Evolutionary conservation across 2,113 vertebrate species (phyloP), one percentile per base, ranked within the genome.

Genomic region (Ceyx cyanopectus): DNA sequence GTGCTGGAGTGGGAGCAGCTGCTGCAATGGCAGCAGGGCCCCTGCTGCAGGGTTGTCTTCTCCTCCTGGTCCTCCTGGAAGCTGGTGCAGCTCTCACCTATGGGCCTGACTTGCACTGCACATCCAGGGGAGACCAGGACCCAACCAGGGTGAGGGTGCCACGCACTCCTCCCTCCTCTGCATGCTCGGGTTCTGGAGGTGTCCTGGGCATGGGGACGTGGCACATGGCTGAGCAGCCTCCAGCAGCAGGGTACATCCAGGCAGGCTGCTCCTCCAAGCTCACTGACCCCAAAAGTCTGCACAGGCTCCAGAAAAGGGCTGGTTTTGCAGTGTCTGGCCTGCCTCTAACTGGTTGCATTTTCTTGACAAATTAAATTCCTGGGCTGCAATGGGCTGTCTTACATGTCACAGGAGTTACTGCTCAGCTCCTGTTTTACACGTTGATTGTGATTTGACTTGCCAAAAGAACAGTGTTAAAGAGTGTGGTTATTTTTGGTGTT

Each of bases 101-200:
- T 2, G 1, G 48, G 48, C 30, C 65, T 22, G 37, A 18, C 70
- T 18, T 53, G 29, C 50, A 15, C 29, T 32, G 37, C 2, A 0
- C 9, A 0, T 57, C 46, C 27, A 7, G 23, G 24, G 43, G 30
- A 57, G 26, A 50, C 22, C 12, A 32, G 43, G 19, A 62, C 27
- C 2, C 1, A 56, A 34, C 16, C 29, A 24, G 40, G 0, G 5
- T 4, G 9, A 22, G 37, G 30, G 50, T 5, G 2, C 1, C 0
- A 22, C 2, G 1, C 4, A 3, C 43, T 58, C 32, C 37, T 23
- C 40, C 23, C 45, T 41, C 53, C 19, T 73, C 48, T 24, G 29
- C n/a, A 12, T 2, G 1, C 53, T 43, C 2, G 0, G 40, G n/a
- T 21, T 43, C 66, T 22, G 3, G 57, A 40, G 51, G 27, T 37